Conservation (phyloP, 2,888 invertebrate genomes). For the Eristalinus sepulchralis region DNA sequence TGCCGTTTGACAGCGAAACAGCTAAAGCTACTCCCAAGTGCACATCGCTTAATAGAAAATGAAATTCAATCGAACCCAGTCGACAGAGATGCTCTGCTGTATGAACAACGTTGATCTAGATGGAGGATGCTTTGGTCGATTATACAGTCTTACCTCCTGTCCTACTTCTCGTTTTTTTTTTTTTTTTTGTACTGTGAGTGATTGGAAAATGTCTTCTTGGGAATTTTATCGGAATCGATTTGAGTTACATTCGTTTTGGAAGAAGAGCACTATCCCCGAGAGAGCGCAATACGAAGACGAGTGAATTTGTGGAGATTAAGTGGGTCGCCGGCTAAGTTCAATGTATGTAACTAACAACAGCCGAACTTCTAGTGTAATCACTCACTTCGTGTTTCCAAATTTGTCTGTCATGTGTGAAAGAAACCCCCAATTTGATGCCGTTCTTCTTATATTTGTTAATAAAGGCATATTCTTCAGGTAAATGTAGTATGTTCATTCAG, state of each 20-base stretch:
- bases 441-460: no score
- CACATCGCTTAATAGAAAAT: constrained; percentile 55
- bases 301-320: background rate
- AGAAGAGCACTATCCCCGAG: background rate
- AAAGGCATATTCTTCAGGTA: no score
- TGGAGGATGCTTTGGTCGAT: constrained; percentile 25
- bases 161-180: background rate
- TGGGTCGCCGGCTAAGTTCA: no score
- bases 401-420: no score
- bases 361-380: no score
- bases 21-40: constrained; percentile 55
- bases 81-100: constrained; percentile 22
- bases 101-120: constrained; percentile 23
- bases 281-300: background rate
- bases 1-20: constrained; percentile 23
- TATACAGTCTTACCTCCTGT: constrained; percentile 16
- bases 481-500: no score
- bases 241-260: no score
- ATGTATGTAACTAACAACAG: no score
- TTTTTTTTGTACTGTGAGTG: constrained; percentile 16
- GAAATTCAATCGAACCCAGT: constrained; percentile 63
- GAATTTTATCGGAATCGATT: constrained; percentile 17
- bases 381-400: no score
- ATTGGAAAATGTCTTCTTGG: constrained; percentile 44
- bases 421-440: no score